Evolutionary conservation across 2,888 invertebrate species (phyloP).

Genomic region (Ennomos quercinarius): DNA sequence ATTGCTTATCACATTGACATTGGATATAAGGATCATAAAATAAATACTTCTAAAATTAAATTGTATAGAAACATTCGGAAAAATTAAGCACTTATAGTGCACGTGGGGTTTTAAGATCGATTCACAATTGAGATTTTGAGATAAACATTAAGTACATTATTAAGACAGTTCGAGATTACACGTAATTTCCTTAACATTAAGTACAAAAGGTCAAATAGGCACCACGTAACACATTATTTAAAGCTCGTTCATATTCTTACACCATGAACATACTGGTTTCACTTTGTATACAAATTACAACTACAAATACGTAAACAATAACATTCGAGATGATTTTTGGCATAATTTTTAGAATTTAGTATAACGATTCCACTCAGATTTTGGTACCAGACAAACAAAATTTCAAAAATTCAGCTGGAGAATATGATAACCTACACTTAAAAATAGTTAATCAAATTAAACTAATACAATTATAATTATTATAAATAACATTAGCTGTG

Average conservation of each 20-base stretch:
- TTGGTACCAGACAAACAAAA: slow-evolving; percentile 30
- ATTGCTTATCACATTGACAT: slow-evolving; percentile 63
- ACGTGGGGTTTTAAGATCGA: slow-evolving; percentile 26
- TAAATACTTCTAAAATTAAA: slow-evolving; percentile 47
- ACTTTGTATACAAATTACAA: slow-evolving; percentile 28
- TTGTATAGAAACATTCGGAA: slow-evolving; percentile 49
- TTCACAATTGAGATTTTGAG: slow-evolving; percentile 51
- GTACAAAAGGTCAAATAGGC: slow-evolving; percentile 60
- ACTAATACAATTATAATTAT: slow-evolving; percentile 52
- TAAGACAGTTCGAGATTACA: slow-evolving; percentile 29
- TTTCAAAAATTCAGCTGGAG: slow-evolving; percentile 56
- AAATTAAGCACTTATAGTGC: slow-evolving; percentile 49
- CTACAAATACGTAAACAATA: slow-evolving; percentile 23
- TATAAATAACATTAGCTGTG: slow-evolving; percentile 42
- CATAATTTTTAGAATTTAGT: slow-evolving; percentile 36
- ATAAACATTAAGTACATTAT: slow-evolving; percentile 35
- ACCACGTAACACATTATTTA: slow-evolving; percentile 53
- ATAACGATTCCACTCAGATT: slow-evolving; percentile 32
- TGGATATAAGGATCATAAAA: slow-evolving; percentile 30
- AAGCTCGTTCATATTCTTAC: slow-evolving; percentile 50
- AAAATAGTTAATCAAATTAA: slow-evolving; percentile 49
- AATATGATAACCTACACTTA: slow-evolving; percentile 62
- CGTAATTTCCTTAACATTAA: slow-evolving; percentile 55
- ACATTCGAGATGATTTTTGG: slow-evolving; percentile 40
- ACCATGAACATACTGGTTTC: slow-evolving; percentile 37